Evolutionary conservation across 2,113 vertebrate genomes (phyloP).

Genomic region (Cyprinus carpio): DNA sequence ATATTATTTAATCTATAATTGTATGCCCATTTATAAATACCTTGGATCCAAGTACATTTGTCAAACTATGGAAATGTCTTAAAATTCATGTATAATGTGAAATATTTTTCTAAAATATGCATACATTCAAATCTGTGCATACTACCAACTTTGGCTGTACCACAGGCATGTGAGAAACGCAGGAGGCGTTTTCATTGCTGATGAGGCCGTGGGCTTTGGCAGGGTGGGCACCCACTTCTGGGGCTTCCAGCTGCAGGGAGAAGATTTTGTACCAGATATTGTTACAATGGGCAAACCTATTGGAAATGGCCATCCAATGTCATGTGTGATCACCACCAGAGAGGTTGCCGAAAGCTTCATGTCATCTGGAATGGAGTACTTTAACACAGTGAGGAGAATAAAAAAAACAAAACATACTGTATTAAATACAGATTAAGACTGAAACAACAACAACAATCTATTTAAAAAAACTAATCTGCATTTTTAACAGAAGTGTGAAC

Average conservation of each 20-base stretch:
- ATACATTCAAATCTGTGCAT: background rate
- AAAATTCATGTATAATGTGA: background rate
- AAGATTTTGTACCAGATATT: constrained; percentile 93
- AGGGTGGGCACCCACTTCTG: constrained; percentile 91
- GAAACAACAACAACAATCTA: background rate
- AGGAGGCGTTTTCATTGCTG: constrained; percentile 90
- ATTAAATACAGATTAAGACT: background rate
- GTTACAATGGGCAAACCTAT: constrained; percentile 99
- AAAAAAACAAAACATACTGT: background rate
- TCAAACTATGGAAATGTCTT: background rate
- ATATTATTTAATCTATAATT: background rate
- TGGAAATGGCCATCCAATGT: constrained; percentile 95
- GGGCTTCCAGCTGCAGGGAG: constrained; percentile 91
- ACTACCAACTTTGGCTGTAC: background rate
- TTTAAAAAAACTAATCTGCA: background rate
- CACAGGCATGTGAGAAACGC: constrained; percentile 81
- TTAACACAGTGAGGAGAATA: constrained; percentile 86
- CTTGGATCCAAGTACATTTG: background rate
- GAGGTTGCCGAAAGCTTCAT: constrained; percentile 89
- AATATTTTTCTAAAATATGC: background rate
- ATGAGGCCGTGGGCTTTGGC: constrained; percentile 97
- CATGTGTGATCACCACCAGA: constrained; percentile 92
- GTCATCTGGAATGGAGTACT: constrained; percentile 90
- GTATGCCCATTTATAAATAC: background rate
- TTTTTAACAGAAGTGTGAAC: background rate